phyloP scores from a whole-genome alignment of 2,113 vertebrate species.

The Leucopsar rothschildi region DNA sequence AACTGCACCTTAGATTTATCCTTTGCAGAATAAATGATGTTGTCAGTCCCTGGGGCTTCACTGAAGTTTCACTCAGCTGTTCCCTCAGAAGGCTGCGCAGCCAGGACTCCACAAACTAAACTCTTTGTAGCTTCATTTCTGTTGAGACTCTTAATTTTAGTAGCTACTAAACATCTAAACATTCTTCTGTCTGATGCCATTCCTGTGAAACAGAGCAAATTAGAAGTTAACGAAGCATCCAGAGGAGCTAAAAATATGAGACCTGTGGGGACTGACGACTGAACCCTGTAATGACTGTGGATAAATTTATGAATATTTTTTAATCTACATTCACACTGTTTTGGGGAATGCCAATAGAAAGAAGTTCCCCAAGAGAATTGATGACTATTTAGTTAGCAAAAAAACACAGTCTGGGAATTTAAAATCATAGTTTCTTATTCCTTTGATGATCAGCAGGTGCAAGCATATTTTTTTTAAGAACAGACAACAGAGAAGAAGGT shows the following conservation, averaged over 20 bases:
- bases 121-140: not conserved
- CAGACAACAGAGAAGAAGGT: not conserved
- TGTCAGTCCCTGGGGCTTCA: not conserved
- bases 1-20: not conserved
- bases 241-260: not conserved
- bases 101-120: not conserved
- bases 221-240: not conserved
- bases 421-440: not conserved
- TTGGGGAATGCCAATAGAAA: not conserved
- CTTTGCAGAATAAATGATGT: not conserved
- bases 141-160: not conserved
- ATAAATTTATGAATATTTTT: not conserved
- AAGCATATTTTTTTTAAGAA: not conserved
- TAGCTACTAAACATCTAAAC: conserved; percentile 19
- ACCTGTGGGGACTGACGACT: not conserved
- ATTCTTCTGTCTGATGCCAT: not conserved
- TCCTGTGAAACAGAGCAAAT: not conserved
- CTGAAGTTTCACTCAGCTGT: not conserved
- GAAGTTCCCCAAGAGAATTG: not conserved
- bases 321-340: not conserved
- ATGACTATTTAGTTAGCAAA: not conserved
- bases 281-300: not conserved
- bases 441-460: not conserved
- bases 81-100: not conserved
- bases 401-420: not conserved